Evolutionary conservation across 1,140 invertebrate genomes (phyloP), one percentile per base, ranked within the genome.

Genomic region (Caerostris darwini): DNA sequence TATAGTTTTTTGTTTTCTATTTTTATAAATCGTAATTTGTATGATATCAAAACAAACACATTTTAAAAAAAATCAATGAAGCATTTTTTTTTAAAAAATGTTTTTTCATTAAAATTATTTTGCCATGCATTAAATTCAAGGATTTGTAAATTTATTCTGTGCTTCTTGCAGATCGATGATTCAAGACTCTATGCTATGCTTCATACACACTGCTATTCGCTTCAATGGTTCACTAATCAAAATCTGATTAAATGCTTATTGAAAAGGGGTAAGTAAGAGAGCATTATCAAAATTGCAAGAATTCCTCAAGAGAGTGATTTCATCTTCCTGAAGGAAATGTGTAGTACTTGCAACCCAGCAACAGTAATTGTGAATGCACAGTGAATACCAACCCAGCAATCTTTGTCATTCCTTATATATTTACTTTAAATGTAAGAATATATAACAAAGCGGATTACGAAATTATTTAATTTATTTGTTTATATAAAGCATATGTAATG

Each of bases 161-260:
- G 6, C 61, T 50, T 77, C 34, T 50, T 12, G 10, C 50, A 77
- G 4, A 53, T 77, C 71, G 53, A 50, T 77, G 71, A 77, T 77
- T 77, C 50, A 77, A 77, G 3, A 3, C 3, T 77, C 50, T 53
- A 3, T 77, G 50, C 53, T 53, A 7, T 12, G 10, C 17, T 64
- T 14, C 7, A 14, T 14, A 64, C 61, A 10, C 14, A 64, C 17
- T 64, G 17, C 3, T 64, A 2, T 17, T 14, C 61, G 61, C 3
- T 8, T 10, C 8, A 34, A 53, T 53, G 50, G 50, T 77, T 77
- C 14, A 10, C 10, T 77, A 77, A 77, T 77, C 71, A 50, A 53
- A 77, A 77, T 77, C 71, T 14, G 19, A 77, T 77, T 77, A 77
- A 50, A 77, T 77, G 71, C 8, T 77, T 77, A 77, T 77, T 77